These are phyloP conservation scores for Poecilus cupreus DNA, from an alignment of 2,888 invertebrate genomes.

Conservation along the genomic window DNA sequence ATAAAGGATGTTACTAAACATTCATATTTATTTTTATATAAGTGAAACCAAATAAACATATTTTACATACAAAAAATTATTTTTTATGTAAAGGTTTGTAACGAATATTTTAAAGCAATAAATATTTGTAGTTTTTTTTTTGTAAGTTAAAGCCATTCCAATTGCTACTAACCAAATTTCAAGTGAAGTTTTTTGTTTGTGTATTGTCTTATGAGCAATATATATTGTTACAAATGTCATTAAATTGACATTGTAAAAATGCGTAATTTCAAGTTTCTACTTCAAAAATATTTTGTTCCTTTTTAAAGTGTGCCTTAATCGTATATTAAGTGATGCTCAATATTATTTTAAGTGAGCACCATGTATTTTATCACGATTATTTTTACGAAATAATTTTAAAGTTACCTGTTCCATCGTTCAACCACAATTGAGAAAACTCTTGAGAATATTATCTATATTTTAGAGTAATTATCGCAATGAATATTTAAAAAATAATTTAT, in stretches of 20 bases:
- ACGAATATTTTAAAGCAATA: conserved; percentile 24
- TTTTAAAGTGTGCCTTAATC: background rate
- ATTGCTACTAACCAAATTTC: background rate
- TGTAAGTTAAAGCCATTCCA: background rate
- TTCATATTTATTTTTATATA: background rate
- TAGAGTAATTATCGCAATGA: background rate
- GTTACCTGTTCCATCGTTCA: background rate
- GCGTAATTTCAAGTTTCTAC: conserved; percentile 9
- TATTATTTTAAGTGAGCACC: conserved; percentile 16
- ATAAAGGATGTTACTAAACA: background rate
- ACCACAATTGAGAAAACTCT: background rate
- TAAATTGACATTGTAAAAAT: background rate
- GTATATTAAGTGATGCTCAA: conserved; percentile 8
- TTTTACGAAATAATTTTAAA: background rate
- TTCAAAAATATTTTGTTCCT: conserved; percentile 39
- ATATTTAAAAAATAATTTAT: conserved; percentile 48
- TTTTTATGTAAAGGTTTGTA: background rate
- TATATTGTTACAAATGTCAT: background rate
- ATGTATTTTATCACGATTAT: conserved; percentile 23
- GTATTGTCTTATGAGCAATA: conserved; percentile 49
- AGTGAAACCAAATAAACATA: background rate
- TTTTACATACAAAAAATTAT: conserved; percentile 2
- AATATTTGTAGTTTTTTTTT: background rate
- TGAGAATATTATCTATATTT: background rate
- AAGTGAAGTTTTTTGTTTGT: conserved; percentile 9